phyloP scores from a whole-genome alignment of 2,888 invertebrate genomes.

The Parapristionchus giblindavisi region DNA sequence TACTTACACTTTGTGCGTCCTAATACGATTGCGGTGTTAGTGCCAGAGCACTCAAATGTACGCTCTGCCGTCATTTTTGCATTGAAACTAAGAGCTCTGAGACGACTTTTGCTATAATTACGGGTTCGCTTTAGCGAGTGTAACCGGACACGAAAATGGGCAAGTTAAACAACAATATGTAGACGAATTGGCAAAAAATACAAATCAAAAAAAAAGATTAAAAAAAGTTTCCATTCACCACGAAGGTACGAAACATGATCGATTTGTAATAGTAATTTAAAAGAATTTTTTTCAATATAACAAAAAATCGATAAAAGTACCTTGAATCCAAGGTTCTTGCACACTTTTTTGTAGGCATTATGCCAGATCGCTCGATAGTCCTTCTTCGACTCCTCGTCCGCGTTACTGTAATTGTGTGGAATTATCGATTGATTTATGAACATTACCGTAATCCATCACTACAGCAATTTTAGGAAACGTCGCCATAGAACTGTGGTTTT shows the following conservation, averaged over 20 bases:
- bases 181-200: background rate
- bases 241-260: constrained; percentile 5
- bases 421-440: constrained; percentile 34
- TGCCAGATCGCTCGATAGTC: constrained; percentile 60
- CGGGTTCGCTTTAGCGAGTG: too few species aligned
- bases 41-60: too few species aligned
- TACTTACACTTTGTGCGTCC: too few species aligned
- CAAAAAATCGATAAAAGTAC: constrained; percentile 42
- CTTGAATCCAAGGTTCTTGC: constrained; percentile 64
- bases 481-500: too few species aligned
- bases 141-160: background rate
- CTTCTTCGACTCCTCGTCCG: constrained; percentile 48
- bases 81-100: too few species aligned
- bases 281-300: background rate
- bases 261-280: background rate
- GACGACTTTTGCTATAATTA: too few species aligned
- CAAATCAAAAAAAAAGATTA: background rate
- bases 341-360: constrained; percentile 64
- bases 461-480: too few species aligned
- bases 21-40: too few species aligned
- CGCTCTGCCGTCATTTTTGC: too few species aligned
- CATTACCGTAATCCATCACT: too few species aligned
- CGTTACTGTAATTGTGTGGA: constrained; percentile 38
- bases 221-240: background rate
- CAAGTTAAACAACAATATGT: background rate